Percentiles rank a stretch among this genome's conserved stretches.
Conservation (phyloP, 2,888 invertebrate species). For the Thera britannica region DNA sequence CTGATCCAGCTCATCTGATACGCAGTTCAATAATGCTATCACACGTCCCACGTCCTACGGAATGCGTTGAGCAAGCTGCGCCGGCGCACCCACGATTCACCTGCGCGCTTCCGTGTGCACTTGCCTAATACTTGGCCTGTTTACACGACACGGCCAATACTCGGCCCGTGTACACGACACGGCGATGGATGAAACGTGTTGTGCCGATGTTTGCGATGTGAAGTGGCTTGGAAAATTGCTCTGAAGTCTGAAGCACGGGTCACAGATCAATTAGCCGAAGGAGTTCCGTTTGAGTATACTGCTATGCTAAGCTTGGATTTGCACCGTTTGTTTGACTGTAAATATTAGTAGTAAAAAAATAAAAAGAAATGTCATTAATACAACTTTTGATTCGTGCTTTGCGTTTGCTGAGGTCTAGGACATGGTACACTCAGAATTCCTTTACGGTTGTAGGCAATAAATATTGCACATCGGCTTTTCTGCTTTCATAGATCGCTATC, state of each 20-base stretch:
- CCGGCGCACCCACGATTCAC: slow-evolving; percentile 35
- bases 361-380: too few species aligned
- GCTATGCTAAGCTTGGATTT: too few species aligned
- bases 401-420: too few species aligned
- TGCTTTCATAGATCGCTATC: too few species aligned
- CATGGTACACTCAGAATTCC: too few species aligned
- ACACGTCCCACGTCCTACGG: slow-evolving; percentile 28
- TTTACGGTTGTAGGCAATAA: too few species aligned
- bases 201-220: slow-evolving; percentile 10
- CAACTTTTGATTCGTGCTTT: too few species aligned
- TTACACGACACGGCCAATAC: slow-evolving; percentile 27
- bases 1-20: slow-evolving; percentile 11
- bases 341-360: too few species aligned
- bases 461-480: too few species aligned
- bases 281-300: neutral
- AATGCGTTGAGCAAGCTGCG: slow-evolving; percentile 34
- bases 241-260: neutral
- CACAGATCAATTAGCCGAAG: neutral
- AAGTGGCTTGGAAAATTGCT: slow-evolving; percentile 17
- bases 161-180: slow-evolving; percentile 24
- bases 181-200: slow-evolving; percentile 23
- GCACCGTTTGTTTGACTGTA: too few species aligned
- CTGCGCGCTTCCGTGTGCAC: slow-evolving; percentile 39
- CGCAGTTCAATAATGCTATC: slow-evolving; percentile 26
- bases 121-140: slow-evolving; percentile 29